These are phyloP conservation scores for Cuniculus paca DNA, from an alignment of 2,797 vertebrate genomes.

Conservation along the genomic window DNA sequence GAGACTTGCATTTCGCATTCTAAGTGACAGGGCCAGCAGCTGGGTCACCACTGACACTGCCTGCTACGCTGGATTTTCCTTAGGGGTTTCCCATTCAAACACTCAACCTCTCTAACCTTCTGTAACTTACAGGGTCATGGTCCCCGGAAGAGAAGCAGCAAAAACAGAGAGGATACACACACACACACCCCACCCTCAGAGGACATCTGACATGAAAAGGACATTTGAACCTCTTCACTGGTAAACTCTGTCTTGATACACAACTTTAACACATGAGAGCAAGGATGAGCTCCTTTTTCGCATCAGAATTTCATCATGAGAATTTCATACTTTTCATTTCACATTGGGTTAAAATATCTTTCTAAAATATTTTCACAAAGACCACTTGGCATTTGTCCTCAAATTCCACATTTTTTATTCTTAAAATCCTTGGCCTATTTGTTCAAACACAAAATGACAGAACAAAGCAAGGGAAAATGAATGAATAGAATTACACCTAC, in stretches of 20 bases:
- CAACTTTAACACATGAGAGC: neutral
- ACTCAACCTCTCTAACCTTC: conserved; percentile 13
- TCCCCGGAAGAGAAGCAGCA: neutral
- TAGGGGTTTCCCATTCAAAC: conserved; percentile 33
- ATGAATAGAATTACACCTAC: neutral
- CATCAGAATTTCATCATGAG: neutral
- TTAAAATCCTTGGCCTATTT: neutral
- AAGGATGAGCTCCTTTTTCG: neutral
- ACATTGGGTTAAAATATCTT: conserved; percentile 48
- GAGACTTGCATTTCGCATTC: neutral
- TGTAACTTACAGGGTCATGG: conserved; percentile 2
- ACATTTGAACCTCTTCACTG: neutral
- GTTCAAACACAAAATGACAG: neutral
- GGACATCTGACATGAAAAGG: neutral
- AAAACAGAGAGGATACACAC: neutral
- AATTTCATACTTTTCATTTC: conserved; percentile 36
- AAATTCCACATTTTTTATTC: neutral
- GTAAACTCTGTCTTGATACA: neutral
- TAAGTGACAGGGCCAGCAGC: neutral
- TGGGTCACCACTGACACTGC: conserved; percentile 25
- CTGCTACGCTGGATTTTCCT: conserved; percentile 34
- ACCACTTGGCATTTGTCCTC: neutral
- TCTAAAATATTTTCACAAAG: neutral
- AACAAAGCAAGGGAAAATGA: neutral
- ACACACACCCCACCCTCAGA: neutral